Evolutionary conservation across 2,113 vertebrate species (phyloP), one percentile per base, ranked within the genome.

Genomic region (Channa argus): DNA sequence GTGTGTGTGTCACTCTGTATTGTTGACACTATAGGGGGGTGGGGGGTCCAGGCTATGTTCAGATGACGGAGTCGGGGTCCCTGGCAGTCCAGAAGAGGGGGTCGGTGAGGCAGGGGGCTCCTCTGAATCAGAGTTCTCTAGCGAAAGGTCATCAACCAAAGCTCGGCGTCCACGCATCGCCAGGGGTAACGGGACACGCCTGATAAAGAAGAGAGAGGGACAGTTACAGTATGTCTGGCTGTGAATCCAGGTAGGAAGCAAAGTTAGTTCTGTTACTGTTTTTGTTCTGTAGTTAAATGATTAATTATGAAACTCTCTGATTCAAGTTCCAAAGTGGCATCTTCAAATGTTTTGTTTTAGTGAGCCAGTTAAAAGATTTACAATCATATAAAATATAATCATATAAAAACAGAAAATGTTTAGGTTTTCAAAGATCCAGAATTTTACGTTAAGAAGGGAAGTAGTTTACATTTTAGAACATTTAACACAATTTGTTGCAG

Each of bases 71-170:
- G 92, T 92, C 2, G 89, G 93, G 15, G 93, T 93, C 52, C 92
- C 88, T 2, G 92, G 89, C 49, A 82, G 80, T 53, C 92, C 93
- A 7, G 92, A 88, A 41, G 92, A 93, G 3, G 94, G 92, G 3
- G 92, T 92, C 0, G 92, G 93, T 0, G 94, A 94, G 63, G 91
- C 90, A 1, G 91, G 92, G 12, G 91, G 92, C 68, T 94, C 94
- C 79, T 95, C 94, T 0, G 92, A 94, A 79, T 95, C 94, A 0
- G 94, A 95, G 82, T 95, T 95, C 81, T 95, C 94, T 58, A 93
- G 76, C 1, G 94, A 95, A 53, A 94, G 82, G 82, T 95, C 94
- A 61, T 94, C 94, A 5, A 95, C 92, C 74, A 95, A 77, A 0
- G 92, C 88, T 60, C 94, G 86, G 50, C 94, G 94, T 43, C 90